Percentiles rank a stretch among this genome's conserved stretches.
These are phyloP conservation scores for Genyomyrus donnyi DNA, from an alignment of 2,113 vertebrate genomes.

Conservation along the genomic window DNA sequence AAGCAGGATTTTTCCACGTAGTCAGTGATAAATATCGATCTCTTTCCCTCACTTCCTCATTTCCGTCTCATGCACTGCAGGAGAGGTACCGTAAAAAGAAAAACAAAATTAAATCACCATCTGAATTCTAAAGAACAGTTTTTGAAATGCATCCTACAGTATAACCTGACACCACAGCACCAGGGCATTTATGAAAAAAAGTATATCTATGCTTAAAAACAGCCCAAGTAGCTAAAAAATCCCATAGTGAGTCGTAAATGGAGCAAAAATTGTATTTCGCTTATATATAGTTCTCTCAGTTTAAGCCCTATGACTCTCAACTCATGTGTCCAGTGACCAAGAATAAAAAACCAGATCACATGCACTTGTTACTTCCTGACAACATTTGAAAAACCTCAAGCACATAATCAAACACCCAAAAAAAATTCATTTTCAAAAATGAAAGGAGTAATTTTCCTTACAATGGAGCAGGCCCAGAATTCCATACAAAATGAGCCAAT, in stretches of 20 bases:
- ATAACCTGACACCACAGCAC: background rate
- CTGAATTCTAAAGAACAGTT: background rate
- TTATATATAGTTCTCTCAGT: background rate
- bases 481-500: background rate
- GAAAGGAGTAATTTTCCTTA: background rate
- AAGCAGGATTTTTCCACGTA: conserved; percentile 24
- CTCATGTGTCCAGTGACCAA: background rate
- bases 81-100: background rate
- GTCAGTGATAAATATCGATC: background rate
- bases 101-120: background rate
- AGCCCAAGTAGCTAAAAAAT: background rate
- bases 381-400: background rate
- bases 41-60: background rate
- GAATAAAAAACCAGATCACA: background rate
- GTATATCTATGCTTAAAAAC: background rate
- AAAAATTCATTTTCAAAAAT: background rate
- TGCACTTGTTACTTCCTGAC: background rate
- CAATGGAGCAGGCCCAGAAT: background rate
- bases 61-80: background rate
- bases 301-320: background rate
- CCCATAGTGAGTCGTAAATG: background rate
- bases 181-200: background rate
- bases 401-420: background rate
- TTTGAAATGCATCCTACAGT: background rate
- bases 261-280: conserved; percentile 6